These are phyloP conservation scores for Bombus haemorrhoidalis DNA, from an alignment of 1,140 invertebrate genomes.

Conservation along the genomic window DNA sequence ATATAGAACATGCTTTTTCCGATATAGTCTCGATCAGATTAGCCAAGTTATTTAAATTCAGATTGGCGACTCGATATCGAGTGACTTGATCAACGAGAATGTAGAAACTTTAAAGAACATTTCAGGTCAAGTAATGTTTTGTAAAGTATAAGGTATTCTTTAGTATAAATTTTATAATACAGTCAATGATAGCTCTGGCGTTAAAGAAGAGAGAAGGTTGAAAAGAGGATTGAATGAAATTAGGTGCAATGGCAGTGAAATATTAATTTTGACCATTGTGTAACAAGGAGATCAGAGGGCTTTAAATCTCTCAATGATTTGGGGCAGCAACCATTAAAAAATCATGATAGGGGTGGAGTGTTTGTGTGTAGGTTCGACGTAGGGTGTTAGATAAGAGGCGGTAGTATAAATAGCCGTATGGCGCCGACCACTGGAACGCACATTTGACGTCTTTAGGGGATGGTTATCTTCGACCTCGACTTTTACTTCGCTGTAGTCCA, in stretches of 20 bases:
- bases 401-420: not conserved
- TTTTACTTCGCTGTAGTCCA: not conserved
- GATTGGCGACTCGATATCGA: too few relatives aligned
- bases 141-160: too few relatives aligned
- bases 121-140: too few relatives aligned
- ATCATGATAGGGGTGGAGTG: not conserved
- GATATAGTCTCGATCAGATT: too few relatives aligned
- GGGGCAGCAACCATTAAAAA: not conserved
- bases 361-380: not conserved
- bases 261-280: not conserved
- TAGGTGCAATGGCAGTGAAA: not conserved
- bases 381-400: not conserved
- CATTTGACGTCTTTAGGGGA: not conserved
- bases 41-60: too few relatives aligned
- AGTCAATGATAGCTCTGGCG: not conserved
- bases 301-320: not conserved
- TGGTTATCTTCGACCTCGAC: not conserved
- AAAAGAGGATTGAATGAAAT: not conserved
- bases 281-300: not conserved
- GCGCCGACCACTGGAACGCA: not conserved
- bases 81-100: too few relatives aligned
- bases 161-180: not conserved
- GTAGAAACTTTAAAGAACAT: too few relatives aligned
- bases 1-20: not conserved
- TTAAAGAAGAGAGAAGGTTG: not conserved